Base-by-base conservation (phyloP, 2,888 invertebrate genomes). In the Stratiomys singularior region DNA sequence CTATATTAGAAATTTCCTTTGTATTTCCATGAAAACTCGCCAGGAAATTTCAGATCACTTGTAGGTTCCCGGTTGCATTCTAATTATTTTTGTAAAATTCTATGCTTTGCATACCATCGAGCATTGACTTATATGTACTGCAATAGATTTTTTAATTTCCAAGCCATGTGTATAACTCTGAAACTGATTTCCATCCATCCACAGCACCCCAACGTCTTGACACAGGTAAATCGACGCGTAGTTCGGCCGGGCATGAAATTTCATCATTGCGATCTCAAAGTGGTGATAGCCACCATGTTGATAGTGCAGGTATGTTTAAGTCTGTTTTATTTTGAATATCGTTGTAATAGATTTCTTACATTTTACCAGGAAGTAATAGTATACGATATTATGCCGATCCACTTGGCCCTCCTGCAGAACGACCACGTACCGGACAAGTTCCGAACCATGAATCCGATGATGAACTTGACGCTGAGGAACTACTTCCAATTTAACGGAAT, bases 381-480 rank as follows among this genome's bases (percentile, higher is more conserved):
- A 27, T 44, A n/a, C 13, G 58, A 7, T 46, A 72, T 23, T 85
- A 86, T 79, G 81, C 82, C 0, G 87, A 87, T 82, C 87, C 87
- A 1, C 78, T 87, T 30, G 87, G 88, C 1, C 87, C 87, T 2
- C 85, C 86, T 1, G 83, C 86, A 0, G 86, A 86, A 79, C 84
- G 87, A 3, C 87, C 87, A 0, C 84, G 86, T n/a, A 87, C 87
- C 1, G 87, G 87, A 1, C 85, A 85, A 82, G 81, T 82, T 7
- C 80, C 82, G 27, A 81, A 82, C 9, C 83, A 83, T 77, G 86
- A 87, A 28, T 86, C 87, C 0, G 86, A 84, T 69, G 87, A 87
- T 3, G 87, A 86, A 79, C 84, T 86, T 66, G 85, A 86, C 82
- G 83, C 87, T 2, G 86, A 87, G 47, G 85, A 85, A 77, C 82